Evolutionary conservation across 2,888 invertebrate genomes (phyloP).

Genomic region (Myathropa florea): DNA sequence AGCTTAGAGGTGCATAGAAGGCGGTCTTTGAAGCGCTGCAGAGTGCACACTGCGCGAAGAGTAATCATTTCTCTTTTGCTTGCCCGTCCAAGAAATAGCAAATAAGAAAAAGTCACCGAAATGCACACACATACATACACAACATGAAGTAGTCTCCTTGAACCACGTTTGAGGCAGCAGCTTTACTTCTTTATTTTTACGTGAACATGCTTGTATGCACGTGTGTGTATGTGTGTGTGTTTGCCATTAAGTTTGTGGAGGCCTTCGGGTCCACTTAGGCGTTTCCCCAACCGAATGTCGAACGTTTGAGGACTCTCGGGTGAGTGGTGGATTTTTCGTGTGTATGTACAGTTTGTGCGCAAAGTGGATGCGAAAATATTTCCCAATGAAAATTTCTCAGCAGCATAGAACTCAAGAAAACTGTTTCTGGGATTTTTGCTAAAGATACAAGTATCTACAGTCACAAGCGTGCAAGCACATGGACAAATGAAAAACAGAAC

Average conservation of each 20-base stretch:
- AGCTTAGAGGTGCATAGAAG: not conserved
- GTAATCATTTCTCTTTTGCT: conserved; percentile 32
- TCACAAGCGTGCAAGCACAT: not conserved
- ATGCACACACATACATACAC: conserved; percentile 8
- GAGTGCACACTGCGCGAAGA: conserved; percentile 20
- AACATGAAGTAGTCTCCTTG: conserved; percentile 54
- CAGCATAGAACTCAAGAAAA: conserved; percentile 28
- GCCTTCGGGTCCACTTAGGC: conserved; percentile 64
- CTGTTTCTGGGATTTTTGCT: not conserved
- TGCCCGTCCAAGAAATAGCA: conserved; percentile 6
- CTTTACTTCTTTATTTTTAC: conserved; percentile 21
- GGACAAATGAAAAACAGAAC: not conserved
- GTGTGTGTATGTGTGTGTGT: not conserved
- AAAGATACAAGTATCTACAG: not conserved
- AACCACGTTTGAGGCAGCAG: conserved; percentile 32
- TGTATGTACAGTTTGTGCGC: not conserved
- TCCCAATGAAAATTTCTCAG: conserved; percentile 49
- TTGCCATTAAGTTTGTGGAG: conserved; percentile 24
- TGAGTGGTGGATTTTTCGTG: not conserved
- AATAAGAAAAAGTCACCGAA: not conserved
- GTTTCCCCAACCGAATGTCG: conserved; percentile 52
- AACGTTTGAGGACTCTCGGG: conserved; percentile 51
- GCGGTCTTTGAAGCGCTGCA: not conserved
- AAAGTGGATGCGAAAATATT: conserved; percentile 39
- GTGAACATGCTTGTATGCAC: not conserved